Base-by-base conservation (phyloP, 2,797 vertebrate genomes). In the Geotrypetes seraphini region DNA sequence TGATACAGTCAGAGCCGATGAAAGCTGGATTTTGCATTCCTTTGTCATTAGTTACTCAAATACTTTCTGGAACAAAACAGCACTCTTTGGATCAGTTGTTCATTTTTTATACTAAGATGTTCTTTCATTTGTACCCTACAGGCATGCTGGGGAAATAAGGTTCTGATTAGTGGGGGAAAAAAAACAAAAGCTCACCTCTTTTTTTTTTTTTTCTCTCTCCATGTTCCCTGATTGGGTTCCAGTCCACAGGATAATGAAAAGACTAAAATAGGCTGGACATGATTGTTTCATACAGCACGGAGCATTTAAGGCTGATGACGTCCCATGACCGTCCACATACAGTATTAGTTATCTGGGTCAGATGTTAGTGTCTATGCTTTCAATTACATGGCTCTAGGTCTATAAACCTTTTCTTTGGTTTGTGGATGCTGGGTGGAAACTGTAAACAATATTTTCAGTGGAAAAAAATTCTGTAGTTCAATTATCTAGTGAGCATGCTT, bases 11-110 rank as follows among this genome's bases (percentile, higher is more conserved):
- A 22, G 39, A 54, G 48, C 45, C 43, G 50, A 66, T 43, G 38
- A 69, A 60, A 64, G 34, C 33, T 53, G 55, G 58, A 38, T n/a
- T 44, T 33, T 22, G 16, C 44, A 49, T 62, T 65, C 62, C 54
- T 66, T 60, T 44, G 16, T 18, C 1, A 0, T 56, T 57, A 19
- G 11, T 57, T 56, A 57, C 31, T 33, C 53, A 18, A 11, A 30
- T 55, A 36, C 30, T 50, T 23, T 54, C 12, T 29, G 28, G 63
- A 52, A 42, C 5, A 62, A 38, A 43, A 19, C 23, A 51, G 34
- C 36, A 28, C 19, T 58, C 61, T 29, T 19, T 53, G 47, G 47
- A 48, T 31, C 22, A 21, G 13, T 19, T 23, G 19, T 17, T 51
- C 3, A 13, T 38, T 38, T n/a, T 33, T 31, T 26, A 45, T 13